These are phyloP conservation scores for Pongo abelii DNA, from an alignment of 2,113 vertebrate genomes.

Conservation along the genomic window DNA sequence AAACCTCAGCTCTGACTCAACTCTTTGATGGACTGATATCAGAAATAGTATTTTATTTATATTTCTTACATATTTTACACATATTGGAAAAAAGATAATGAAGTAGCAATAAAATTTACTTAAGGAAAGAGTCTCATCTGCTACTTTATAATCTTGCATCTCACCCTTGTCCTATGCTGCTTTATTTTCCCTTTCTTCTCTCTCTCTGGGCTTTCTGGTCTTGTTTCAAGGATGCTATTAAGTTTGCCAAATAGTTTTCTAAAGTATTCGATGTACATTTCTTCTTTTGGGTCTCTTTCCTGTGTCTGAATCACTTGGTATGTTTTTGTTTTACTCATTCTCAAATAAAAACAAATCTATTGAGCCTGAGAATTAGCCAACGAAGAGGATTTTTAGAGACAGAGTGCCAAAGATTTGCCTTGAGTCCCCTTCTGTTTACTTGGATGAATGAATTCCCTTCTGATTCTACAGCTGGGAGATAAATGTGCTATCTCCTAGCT, in stretches of 20 bases:
- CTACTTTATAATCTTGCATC: neutral
- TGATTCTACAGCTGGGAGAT: neutral
- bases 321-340: slow-evolving; percentile 37
- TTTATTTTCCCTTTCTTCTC: neutral
- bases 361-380: neutral
- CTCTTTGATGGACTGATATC: neutral
- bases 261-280: neutral
- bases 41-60: neutral
- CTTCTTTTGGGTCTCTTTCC: neutral
- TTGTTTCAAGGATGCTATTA: neutral
- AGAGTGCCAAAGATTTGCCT: neutral
- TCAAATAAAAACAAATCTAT: slow-evolving; percentile 16
- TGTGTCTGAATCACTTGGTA: neutral
- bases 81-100: neutral
- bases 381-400: neutral
- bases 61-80: neutral
- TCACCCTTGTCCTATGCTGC: neutral
- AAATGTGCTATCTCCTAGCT: neutral
- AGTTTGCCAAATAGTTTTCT: neutral
- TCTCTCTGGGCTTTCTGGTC: neutral
- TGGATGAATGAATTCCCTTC: neutral
- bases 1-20: neutral
- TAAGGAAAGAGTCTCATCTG: neutral
- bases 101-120: neutral
- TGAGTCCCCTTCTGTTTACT: slow-evolving; percentile 7